Conservation (phyloP, 2,113 vertebrate species). For the Festucalex cinctus region DNA sequence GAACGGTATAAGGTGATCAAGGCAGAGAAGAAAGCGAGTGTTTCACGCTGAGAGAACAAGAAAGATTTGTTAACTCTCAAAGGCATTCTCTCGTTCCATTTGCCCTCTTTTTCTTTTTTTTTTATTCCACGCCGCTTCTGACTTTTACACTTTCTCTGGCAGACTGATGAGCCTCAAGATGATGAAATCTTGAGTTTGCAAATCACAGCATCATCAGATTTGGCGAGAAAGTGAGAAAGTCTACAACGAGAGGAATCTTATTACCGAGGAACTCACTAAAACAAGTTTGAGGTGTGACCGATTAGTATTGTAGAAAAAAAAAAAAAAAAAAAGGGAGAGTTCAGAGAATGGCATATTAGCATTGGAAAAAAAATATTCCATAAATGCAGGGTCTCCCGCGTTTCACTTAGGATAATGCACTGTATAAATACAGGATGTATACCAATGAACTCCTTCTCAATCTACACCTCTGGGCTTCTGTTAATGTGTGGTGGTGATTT, state of each 20-base stretch:
- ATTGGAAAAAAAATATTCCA: too few relatives aligned
- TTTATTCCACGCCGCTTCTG: constrained; percentile 19
- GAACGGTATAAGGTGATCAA: constrained; percentile 60
- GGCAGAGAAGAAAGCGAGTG: constrained; percentile 53
- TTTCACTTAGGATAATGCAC: too few relatives aligned
- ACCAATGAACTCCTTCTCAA: too few relatives aligned
- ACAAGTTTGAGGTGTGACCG: background rate
- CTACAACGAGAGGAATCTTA: background rate
- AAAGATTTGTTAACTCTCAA: constrained; percentile 47
- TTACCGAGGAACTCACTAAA: background rate
- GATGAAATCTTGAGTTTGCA: background rate
- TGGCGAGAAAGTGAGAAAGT: background rate
- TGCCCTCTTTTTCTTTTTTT: constrained; percentile 36
- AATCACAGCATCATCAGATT: background rate
- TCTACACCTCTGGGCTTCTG: too few relatives aligned
- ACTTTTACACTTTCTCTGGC: constrained; percentile 31
- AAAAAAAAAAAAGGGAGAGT: background rate
- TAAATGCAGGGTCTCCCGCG: too few relatives aligned
- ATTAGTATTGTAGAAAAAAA: background rate
- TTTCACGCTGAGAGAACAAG: constrained; percentile 49
- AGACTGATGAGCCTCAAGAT: constrained; percentile 20
- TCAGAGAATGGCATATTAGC: background rate
- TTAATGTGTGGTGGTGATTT: too few relatives aligned
- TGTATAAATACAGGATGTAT: too few relatives aligned
- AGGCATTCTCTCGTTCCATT: constrained; percentile 44